A percentile compares a stretch with the other conserved stretches of the same genome.
These are phyloP conservation scores for Cyprinodon tularosa DNA, from an alignment of 2,113 vertebrate genomes.

Conservation along the genomic window DNA sequence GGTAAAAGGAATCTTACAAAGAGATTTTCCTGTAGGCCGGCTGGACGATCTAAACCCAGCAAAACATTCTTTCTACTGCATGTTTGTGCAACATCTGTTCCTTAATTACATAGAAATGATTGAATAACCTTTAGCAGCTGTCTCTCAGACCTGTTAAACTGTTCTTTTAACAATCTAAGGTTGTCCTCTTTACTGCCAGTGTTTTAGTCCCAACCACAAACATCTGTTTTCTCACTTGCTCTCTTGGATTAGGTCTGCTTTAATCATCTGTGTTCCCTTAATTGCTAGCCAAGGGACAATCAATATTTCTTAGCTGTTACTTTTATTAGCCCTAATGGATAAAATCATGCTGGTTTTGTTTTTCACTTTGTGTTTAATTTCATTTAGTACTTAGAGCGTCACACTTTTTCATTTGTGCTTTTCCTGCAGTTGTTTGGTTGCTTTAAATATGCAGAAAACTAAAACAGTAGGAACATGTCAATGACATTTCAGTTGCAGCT, in stretches of 20 bases:
- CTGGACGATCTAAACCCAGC: no score
- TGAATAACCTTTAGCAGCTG: not conserved
- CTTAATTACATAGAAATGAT: not conserved
- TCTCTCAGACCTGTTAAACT: not conserved
- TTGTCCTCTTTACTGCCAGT: not conserved
- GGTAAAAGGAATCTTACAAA: no score
- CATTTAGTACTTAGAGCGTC: not conserved
- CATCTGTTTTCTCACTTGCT: not conserved
- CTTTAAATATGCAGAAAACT: no score
- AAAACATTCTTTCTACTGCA: no score
- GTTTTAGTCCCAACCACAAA: not conserved
- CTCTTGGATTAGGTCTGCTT: not conserved
- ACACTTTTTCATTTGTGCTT: not conserved
- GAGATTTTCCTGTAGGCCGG: no score
- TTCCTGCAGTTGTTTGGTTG: not conserved
- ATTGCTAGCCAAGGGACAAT: not conserved
- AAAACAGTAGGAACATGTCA: no score
- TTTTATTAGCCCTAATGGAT: not conserved
- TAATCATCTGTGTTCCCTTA: not conserved
- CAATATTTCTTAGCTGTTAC: conserved; percentile 1
- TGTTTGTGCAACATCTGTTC: no score
- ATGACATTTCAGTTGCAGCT: not conserved
- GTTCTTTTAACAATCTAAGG: not conserved
- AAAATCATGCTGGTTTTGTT: not conserved
- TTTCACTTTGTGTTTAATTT: not conserved